phyloP scores from a whole-genome alignment of 2,797 vertebrate species.

The Neosilurus mollespiculum region DNA sequence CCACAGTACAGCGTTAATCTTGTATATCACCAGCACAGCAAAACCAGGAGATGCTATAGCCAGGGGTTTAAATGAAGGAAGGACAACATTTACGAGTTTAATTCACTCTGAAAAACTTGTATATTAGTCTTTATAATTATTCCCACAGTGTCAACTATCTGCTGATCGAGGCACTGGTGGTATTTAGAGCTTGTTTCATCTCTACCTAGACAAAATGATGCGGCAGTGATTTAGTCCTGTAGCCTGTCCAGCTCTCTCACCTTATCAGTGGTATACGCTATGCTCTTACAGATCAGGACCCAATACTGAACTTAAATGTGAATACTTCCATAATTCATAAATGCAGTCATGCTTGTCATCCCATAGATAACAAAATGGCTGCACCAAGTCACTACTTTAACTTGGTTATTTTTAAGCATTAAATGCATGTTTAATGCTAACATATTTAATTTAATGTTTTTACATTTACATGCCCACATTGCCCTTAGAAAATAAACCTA shows the following conservation, averaged over 20 bases:
- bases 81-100: not conserved
- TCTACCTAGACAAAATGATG: not conserved
- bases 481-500: not conserved
- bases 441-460: not conserved
- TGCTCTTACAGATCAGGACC: not conserved
- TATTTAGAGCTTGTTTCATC: not conserved
- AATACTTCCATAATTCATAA: not conserved
- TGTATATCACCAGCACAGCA: conserved; percentile 16
- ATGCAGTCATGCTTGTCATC: not conserved
- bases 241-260: not conserved
- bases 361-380: not conserved
- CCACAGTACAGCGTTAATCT: conserved; percentile 9
- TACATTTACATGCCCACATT: not conserved
- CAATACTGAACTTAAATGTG: not conserved
- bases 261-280: not conserved
- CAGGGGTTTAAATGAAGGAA: not conserved
- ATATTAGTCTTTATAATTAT: not conserved
- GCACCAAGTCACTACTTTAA: not conserved
- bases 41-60: not conserved
- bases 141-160: not conserved
- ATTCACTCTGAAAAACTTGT: not conserved
- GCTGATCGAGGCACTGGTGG: not conserved
- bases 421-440: not conserved
- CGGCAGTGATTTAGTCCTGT: not conserved
- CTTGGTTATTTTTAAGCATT: not conserved